Percentiles rank a stretch among this genome's conserved stretches.
Conservation (phyloP, 30 jellyfish, hydroid and myxozoan genomes). For the Aurelia aurita complex sp. Pacific region DNA sequence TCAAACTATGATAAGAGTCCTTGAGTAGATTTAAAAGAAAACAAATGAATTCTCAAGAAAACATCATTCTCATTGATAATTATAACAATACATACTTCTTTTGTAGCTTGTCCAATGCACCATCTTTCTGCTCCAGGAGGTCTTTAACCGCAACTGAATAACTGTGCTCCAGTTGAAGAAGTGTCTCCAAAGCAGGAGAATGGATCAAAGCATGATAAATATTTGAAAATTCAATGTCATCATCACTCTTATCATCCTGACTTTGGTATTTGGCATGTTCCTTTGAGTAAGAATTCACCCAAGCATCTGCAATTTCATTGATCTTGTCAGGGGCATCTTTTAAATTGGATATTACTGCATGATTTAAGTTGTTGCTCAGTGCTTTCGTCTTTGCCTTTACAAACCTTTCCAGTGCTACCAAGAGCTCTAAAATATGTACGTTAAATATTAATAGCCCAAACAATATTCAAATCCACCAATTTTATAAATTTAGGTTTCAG, state of each 20-base stretch:
- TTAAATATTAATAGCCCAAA: too few species aligned
- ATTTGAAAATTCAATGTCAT: slow-evolving; percentile 75
- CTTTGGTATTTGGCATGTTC: slow-evolving; percentile 52
- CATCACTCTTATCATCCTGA: slow-evolving; percentile 37
- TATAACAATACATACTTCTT: slow-evolving; percentile 39
- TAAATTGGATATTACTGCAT: slow-evolving; percentile 5
- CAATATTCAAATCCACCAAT: too few species aligned
- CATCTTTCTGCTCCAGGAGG: slow-evolving; percentile 67
- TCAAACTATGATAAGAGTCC: too few species aligned
- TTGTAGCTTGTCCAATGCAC: slow-evolving; percentile 60
- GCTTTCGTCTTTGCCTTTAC: slow-evolving; percentile 72
- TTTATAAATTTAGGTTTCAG: too few species aligned
- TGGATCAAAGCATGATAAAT: slow-evolving; percentile 88
- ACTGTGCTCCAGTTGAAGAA: slow-evolving; percentile 84
- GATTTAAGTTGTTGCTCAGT: slow-evolving; percentile 7
- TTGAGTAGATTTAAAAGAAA: too few species aligned
- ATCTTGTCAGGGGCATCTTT: slow-evolving; percentile 28
- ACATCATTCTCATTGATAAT: too few species aligned
- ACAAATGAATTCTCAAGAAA: neutral
- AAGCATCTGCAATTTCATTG: slow-evolving; percentile 38
- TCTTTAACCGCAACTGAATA: slow-evolving; percentile 83
- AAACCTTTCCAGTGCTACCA: slow-evolving; percentile 57
- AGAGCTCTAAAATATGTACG: slow-evolving; percentile 41
- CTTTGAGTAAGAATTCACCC: slow-evolving; percentile 71
- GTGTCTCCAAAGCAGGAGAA: slow-evolving; percentile 95